Percentiles rank a stretch among this genome's conserved stretches.
phyloP scores from a whole-genome alignment of 1,140 invertebrate genomes.

The Caenorhabditis remanei region DNA sequence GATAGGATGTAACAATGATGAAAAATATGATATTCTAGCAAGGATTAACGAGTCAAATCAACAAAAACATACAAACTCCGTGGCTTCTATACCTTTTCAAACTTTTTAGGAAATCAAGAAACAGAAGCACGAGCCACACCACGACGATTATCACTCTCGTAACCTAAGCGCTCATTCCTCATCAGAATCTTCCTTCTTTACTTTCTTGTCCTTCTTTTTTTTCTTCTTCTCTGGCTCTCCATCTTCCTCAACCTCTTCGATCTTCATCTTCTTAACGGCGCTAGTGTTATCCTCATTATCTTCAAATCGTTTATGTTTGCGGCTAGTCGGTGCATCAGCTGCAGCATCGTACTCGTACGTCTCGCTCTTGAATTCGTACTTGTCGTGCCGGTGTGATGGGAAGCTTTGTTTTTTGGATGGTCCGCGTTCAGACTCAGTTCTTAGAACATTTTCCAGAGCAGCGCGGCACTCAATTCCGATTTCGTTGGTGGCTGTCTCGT shows the following conservation, averaged over 20 bases:
- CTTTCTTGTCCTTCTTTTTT: slow-evolving; percentile 51
- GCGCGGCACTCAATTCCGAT: slow-evolving; percentile 74
- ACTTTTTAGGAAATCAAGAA: not conserved
- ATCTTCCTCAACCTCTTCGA: slow-evolving; percentile 36
- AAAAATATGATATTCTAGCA: not conserved
- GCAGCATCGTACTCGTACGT: slow-evolving; percentile 71
- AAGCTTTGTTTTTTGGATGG: slow-evolving; percentile 59
- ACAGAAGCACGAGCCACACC: slow-evolving; percentile 15
- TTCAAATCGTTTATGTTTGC: slow-evolving; percentile 64
- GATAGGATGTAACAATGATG: slow-evolving; percentile 19
- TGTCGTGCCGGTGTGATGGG: slow-evolving; percentile 60
- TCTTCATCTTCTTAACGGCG: slow-evolving; percentile 60
- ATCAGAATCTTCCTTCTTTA: slow-evolving; percentile 38
- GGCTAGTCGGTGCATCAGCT: slow-evolving; percentile 63
- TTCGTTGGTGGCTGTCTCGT: slow-evolving; percentile 78
- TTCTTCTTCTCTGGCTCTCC: slow-evolving; percentile 48
- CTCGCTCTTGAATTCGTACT: slow-evolving; percentile 76
- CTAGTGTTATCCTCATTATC: slow-evolving; percentile 65
- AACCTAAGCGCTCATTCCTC: not conserved
- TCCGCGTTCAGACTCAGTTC: slow-evolving; percentile 72
- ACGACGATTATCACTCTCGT: slow-evolving; percentile 51
- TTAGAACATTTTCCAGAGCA: slow-evolving; percentile 71
- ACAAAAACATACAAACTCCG: slow-evolving; percentile 31
- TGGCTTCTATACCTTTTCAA: not conserved
- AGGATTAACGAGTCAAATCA: slow-evolving; percentile 46